Base-by-base conservation (phyloP, 2,113 vertebrate genomes). In the Atrichornis clamosus region DNA sequence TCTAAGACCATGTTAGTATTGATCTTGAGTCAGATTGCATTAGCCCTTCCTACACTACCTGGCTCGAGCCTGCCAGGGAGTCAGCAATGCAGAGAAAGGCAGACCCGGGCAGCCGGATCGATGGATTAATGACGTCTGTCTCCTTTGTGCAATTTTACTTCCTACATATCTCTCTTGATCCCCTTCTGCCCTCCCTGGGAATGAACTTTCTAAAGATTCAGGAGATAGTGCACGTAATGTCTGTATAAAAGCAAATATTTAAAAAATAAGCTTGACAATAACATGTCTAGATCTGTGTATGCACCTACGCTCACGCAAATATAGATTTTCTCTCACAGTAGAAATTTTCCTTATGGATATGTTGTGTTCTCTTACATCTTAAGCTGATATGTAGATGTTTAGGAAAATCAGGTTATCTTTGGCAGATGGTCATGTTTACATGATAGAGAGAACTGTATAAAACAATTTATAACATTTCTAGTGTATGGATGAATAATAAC, bases 11-110 rank as follows among this genome's bases (percentile, higher is more conserved):
- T 96, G 97, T 97, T 96, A 97, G 85, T 95, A 97, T 97, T 91
- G 97, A 97, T 97, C 96, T 90, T 4, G 16, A 97, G 96, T 97
- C 96, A 85, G 96, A 95, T 97, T 69, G 87, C 96, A 97, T 97
- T 97, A 97, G 92, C 89, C 79, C 86, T 96, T 93, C 87, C 79
- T 84, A 42, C 0, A 1, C 82, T 95, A 85, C 92, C 93, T 92
- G 88, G 91, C 75, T 75, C 22, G 62, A 93, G 95, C 77, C 93
- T 97, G 95, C 88, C 90, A 94, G 84, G 86, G 90, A 95, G 83
- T 80, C 89, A 95, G 93, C 92, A 95, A 60, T 92, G 96, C 97
- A 95, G 79, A 70, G 95, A 94, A 53, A 95, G 89, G 87, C 87
- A 96, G 93, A 95, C 24, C 60, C 68, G 90, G 80, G 83, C 91